Evolutionary conservation across 2,797 vertebrate genomes (phyloP), one percentile per base, ranked within the genome.

Genomic region (Enteromius afrohamiltoni): DNA sequence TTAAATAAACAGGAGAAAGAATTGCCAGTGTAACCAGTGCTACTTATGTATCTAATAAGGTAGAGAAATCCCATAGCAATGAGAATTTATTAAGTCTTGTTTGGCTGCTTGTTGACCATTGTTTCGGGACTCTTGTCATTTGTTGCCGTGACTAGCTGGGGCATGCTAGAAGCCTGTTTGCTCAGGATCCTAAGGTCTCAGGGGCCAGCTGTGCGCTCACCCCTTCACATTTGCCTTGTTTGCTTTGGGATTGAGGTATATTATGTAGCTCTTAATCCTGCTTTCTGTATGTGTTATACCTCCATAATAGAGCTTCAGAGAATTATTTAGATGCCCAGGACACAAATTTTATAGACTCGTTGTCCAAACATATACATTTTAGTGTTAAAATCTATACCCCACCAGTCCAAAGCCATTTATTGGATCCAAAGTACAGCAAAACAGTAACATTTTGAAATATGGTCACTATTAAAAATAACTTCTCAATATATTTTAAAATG

Each of bases 131-230:
- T 93, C 91, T 92, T 89, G 91, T 84, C 83, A 83, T 90, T 70
- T 87, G 80, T 86, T 89, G 89, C 85, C 86, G 89, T 93, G 89
- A 91, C 88, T 88, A 88, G 89, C 91, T 85, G 86, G 85, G 91
- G 90, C 93, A 92, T 93, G 92, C 91, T 86, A 92, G 80, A 92
- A 87, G 76, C 67, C 91, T 95, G 94, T 96, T 96, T 96, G 93
- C 92, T 89, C 90, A 89, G 93, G 93, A 93, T 92, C 91, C 93
- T 88, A 82, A 83, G 88, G 91, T 92, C 90, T 93, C 89, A 91
- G 92, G 90, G 86, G 92, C 86, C 95, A 95, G 95, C 95, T 96
- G 95, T 92, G 96, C 91, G 92, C 93, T 91, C 92, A 83, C 77
- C 91, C 91, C 76, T 91, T 93, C 91, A 93, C 86, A 89, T 82